phyloP scores from a whole-genome alignment of 2,113 vertebrate genomes.

The Xenus cinereus region DNA sequence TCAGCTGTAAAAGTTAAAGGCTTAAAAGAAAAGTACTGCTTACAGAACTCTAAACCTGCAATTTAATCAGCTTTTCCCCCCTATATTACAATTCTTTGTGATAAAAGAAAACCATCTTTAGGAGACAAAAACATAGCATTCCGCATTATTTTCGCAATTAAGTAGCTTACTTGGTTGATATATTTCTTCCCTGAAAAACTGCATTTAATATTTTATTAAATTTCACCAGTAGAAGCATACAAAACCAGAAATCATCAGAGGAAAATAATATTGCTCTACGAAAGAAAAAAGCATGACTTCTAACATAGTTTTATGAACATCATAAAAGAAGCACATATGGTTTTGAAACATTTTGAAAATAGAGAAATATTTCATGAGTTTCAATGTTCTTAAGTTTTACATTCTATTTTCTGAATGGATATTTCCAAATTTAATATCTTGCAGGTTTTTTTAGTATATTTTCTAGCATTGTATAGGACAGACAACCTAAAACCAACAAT shows the following conservation, averaged over 20 bases:
- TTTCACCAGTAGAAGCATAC: conserved; percentile 6
- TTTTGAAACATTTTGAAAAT: conserved; percentile 18
- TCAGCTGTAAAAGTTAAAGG: conserved; percentile 27
- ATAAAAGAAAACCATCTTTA: not conserved
- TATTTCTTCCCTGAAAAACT: conserved; percentile 43
- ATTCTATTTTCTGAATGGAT: conserved; percentile 1
- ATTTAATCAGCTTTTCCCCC: not conserved
- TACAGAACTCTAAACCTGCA: not conserved
- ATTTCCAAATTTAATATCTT: conserved; percentile 5
- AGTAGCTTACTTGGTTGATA: not conserved
- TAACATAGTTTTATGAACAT: not conserved
- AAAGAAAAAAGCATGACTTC: conserved; percentile 49
- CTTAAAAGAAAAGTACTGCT: not conserved
- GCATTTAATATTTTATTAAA: conserved; percentile 21
- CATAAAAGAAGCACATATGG: not conserved
- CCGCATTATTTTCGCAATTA: not conserved
- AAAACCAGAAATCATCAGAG: conserved; percentile 45
- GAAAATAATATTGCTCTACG: conserved; percentile 13
- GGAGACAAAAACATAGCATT: not conserved
- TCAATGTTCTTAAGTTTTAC: conserved; percentile 12
- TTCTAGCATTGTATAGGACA: conserved; percentile 13
- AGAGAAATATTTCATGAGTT: not conserved
- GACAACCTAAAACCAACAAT: conserved; percentile 55
- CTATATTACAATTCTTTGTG: not conserved
- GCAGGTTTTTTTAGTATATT: not conserved